phyloP scores from a whole-genome alignment of 2,797 vertebrate species.

The Valencia hispanica region DNA sequence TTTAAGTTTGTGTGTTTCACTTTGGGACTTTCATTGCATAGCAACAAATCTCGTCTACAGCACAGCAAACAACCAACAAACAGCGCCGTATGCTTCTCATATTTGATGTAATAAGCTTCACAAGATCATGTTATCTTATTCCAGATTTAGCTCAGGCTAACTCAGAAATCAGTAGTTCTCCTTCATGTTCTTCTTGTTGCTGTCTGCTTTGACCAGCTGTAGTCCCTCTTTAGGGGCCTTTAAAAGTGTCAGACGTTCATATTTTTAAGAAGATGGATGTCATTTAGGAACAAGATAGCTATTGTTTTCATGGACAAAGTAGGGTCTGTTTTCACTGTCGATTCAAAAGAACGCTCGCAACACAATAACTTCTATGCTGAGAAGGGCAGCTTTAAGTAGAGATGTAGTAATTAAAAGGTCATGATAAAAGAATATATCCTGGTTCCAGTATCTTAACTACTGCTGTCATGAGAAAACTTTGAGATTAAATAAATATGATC shows the following conservation, averaged over 20 bases:
- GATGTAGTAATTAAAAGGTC: background rate
- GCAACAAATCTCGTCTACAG: background rate
- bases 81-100: background rate
- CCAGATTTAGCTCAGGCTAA: conserved; percentile 22
- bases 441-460: background rate
- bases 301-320: conserved; percentile 59
- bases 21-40: background rate
- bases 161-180: conserved; percentile 1
- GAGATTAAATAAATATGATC: too few species aligned
- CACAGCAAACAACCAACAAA: background rate
- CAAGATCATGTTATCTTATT: conserved; percentile 45
- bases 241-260: conserved; percentile 44
- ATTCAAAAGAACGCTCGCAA: background rate
- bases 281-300: conserved; percentile 56
- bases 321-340: conserved; percentile 34
- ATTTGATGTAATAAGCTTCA: conserved; percentile 31
- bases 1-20: background rate
- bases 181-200: conserved; percentile 13
- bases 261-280: conserved; percentile 54
- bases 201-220: conserved; percentile 41
- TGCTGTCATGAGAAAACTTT: too few species aligned
- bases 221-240: conserved; percentile 41
- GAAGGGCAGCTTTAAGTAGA: background rate
- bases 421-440: background rate
- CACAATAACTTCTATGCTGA: background rate